phyloP scores from a whole-genome alignment of 2,113 vertebrate species.

The Dermatemys mawii region DNA sequence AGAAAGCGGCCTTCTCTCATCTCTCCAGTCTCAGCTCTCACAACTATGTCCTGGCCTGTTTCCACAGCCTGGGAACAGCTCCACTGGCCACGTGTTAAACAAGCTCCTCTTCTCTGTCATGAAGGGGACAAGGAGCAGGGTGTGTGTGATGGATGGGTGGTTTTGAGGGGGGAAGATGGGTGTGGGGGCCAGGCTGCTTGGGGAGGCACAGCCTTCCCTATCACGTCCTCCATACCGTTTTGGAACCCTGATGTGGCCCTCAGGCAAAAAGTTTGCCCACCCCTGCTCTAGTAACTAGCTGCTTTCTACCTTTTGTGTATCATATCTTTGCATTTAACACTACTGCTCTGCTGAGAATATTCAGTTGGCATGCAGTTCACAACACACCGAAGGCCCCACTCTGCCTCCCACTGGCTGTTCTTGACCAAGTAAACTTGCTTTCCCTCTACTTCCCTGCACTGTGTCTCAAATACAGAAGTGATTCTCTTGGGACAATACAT shows the following conservation, averaged over 20 bases:
- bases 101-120: rapidly evolving
- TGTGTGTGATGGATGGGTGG: too few species aligned
- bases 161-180: too few species aligned
- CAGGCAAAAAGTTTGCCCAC: too few species aligned
- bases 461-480: background rate
- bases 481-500: background rate
- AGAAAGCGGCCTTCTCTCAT: background rate
- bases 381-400: background rate
- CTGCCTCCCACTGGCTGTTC: background rate
- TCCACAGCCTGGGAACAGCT: background rate
- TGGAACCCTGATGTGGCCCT: too few species aligned
- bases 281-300: too few species aligned
- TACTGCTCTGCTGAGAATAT: background rate
- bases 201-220: too few species aligned
- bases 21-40: background rate
- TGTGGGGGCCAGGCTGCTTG: too few species aligned
- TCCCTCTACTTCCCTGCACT: background rate
- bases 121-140: background rate
- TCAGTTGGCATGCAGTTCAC: too few species aligned
- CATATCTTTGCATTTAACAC: background rate
- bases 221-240: too few species aligned
- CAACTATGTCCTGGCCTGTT: rapidly evolving
- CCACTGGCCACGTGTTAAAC: rapidly evolving
- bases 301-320: background rate
- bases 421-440: background rate